Conservation (phyloP, 2,113 vertebrate species). For the Ovis canadensis region DNA sequence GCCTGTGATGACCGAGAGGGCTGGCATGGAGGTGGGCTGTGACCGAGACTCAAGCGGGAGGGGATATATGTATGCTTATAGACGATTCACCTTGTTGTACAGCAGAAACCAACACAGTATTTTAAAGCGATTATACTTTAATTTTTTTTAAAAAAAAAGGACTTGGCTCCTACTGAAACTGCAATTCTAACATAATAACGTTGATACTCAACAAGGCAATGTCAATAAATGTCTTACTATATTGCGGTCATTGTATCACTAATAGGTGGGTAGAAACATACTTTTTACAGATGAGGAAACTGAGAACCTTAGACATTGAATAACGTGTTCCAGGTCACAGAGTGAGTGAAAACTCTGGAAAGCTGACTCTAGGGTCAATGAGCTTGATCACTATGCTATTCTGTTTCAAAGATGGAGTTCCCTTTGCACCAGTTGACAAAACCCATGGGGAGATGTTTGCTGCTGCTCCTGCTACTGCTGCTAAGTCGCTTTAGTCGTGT, state of each 20-base stretch:
- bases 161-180: neutral
- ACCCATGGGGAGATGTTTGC: rapidly evolving
- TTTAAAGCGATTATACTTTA: rapidly evolving
- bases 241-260: rapidly evolving
- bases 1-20: neutral
- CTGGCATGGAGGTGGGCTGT: neutral
- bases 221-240: neutral
- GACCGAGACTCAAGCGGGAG: rapidly evolving
- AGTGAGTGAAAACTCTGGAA: no score
- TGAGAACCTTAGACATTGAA: neutral
- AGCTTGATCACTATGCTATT: rapidly evolving
- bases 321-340: neutral
- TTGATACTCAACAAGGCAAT: neutral
- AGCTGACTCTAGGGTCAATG: neutral
- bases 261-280: neutral
- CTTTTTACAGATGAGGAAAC: neutral
- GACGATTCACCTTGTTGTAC: rapidly evolving
- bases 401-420: rapidly evolving
- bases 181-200: no score
- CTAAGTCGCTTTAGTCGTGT: no score
- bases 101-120: neutral
- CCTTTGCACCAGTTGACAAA: no score
- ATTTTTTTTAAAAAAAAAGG: neutral
- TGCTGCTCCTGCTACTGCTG: no score
- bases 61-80: rapidly evolving